Evolutionary conservation across 2,113 vertebrate genomes (phyloP), one percentile per base, ranked within the genome.

Genomic region (Hoplias malabaricus): DNA sequence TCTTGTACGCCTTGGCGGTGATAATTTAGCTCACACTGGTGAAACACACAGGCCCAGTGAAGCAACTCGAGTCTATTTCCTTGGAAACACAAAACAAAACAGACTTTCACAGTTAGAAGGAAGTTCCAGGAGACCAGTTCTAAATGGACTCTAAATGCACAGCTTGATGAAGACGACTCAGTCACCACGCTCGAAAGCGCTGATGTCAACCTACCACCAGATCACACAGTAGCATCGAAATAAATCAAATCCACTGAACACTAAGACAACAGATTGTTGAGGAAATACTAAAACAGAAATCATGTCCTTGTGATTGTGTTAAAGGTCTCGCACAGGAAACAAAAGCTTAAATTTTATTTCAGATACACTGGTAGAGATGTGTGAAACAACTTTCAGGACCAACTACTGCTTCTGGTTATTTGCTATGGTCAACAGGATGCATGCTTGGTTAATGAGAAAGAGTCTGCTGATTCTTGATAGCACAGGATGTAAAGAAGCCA

Each of bases 81-180:
- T 88, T 88, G 86, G 80, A 87, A 80, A 91, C 87, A 9, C 84
- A 89, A 86, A n/a, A 90, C 88, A 91, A 89, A 90, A 91, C 88
- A 88, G 62, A 81, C 82, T 85, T 83, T 72, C 79, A 42, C 25
- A 25, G 43, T 27, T 10, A 40, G 68, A 83, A 62, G 62, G 25
- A 68, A 68, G 67, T 56, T n/a, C 31, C 31, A 63, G 34, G 57
- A 29, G 59, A n/a, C 31, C 59, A 70, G 73, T 46, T 66, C 42
- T 57, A 31, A 76, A 76, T 57, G 59, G 11, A 16, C 25, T 21
- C 5, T n/a, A n/a, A n/a, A n/a, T n/a, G n/a, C n/a, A n/a, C n/a
- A 3, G 19, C 43, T 40, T 4, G 13, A 9, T 63, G 36, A 13
- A 76, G 57, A 61, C 42, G 43, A 57, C 70, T 19, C 38, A 43